phyloP scores from a whole-genome alignment of 2,888 invertebrate species.

The Timandra comae region DNA sequence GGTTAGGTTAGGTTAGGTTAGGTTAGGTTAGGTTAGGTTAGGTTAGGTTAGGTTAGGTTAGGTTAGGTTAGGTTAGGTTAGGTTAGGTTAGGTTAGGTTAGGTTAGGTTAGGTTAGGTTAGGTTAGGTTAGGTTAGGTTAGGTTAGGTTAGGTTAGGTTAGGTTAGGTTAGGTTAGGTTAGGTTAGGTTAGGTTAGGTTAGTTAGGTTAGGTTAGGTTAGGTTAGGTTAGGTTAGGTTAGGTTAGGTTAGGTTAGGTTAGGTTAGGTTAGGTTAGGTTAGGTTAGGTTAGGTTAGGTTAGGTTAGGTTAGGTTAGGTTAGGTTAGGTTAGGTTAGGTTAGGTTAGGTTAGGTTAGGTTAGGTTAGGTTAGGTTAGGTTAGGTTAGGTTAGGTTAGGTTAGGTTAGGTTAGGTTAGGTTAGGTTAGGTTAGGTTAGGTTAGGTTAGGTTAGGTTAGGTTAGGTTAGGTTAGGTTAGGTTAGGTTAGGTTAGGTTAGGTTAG shows the following conservation, averaged over 20 bases:
- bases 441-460: no score
- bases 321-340: neutral
- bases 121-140: conserved; percentile 18
- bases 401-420: no score
- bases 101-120: conserved; percentile 13
- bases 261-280: conserved; percentile 5
- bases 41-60: conserved; percentile 13
- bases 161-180: conserved; percentile 3
- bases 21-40: conserved; percentile 15
- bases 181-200: conserved; percentile 1
- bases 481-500: no score
- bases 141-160: conserved; percentile 15
- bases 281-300: neutral
- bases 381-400: no score
- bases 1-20: conserved; percentile 11
- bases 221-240: neutral
- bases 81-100: conserved; percentile 14
- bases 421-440: no score
- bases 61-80: conserved; percentile 13
- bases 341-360: no score
- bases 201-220: no score
- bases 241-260: conserved; percentile 3
- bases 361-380: no score
- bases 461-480: no score
- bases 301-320: neutral